These are phyloP conservation scores for Anguilla anguilla DNA, from an alignment of 2,797 vertebrate species.

Conservation along the genomic window DNA sequence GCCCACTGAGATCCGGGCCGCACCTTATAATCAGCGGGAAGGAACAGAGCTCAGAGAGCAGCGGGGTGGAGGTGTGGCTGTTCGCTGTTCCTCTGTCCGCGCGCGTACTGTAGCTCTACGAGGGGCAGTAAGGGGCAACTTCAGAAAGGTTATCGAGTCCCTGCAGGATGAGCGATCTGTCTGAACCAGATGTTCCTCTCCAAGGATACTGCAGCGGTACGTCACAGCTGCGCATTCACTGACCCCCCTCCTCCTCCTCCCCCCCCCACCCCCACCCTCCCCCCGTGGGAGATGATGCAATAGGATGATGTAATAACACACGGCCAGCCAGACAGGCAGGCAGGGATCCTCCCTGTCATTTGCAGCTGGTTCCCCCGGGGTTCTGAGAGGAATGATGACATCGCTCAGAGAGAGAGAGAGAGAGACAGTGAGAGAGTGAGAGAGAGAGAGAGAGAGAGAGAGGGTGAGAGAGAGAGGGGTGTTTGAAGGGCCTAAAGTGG, in stretches of 20 bases:
- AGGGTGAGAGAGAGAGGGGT: background rate
- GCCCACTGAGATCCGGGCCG: background rate
- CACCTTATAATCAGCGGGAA: constrained; percentile 8
- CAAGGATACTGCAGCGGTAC: background rate
- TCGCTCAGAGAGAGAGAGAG: background rate
- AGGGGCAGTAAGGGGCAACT: background rate
- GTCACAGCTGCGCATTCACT: background rate
- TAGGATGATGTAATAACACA: background rate
- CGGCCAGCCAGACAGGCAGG: background rate
- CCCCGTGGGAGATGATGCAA: background rate
- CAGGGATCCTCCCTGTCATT: background rate
- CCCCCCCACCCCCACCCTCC: too few relatives aligned
- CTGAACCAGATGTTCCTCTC: background rate
- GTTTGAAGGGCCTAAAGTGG: background rate
- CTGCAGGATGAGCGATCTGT: background rate
- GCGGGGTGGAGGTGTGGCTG: background rate
- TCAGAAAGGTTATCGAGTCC: background rate
- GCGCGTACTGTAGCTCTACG: background rate
- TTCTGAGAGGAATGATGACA: background rate
- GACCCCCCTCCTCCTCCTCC: background rate
- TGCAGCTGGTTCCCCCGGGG: background rate
- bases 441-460: background rate
- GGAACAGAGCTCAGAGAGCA: background rate
- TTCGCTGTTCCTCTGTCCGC: background rate
- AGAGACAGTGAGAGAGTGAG: background rate